Evolutionary conservation across 1,140 invertebrate species (phyloP).

Genomic region (Diabrotica virgifera): DNA sequence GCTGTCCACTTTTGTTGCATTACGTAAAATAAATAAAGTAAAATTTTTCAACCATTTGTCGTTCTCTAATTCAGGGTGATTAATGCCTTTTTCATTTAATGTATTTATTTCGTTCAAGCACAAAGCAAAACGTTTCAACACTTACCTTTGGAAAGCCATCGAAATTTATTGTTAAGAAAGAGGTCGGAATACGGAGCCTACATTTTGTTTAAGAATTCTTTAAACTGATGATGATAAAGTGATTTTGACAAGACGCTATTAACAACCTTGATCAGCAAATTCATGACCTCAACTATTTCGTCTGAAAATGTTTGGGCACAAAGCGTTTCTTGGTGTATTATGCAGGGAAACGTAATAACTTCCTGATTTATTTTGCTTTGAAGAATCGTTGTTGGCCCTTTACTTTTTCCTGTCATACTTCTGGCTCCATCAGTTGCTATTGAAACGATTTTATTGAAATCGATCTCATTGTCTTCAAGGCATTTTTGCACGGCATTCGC

Average conservation of each 20-base stretch:
- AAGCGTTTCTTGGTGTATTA: background rate
- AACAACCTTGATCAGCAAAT: no score
- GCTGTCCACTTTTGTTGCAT: no score
- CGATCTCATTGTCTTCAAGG: no score
- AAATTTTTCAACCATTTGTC: background rate
- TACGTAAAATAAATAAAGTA: background rate
- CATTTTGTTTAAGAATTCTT: background rate
- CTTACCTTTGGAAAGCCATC: background rate
- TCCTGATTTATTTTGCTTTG: background rate
- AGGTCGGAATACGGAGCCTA: background rate
- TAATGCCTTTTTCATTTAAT: background rate
- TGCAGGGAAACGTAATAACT: background rate
- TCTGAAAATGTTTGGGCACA: background rate
- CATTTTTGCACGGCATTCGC: no score
- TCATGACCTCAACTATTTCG: no score
- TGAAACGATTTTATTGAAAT: no score
- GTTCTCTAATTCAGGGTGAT: background rate
- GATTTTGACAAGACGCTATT: no score
- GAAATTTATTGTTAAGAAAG: background rate
- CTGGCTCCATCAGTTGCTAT: no score
- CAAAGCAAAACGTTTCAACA: background rate
- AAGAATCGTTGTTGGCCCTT: background rate
- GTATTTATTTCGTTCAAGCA: background rate
- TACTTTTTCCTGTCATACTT: background rate
- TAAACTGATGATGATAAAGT: no score